These are phyloP conservation scores for Cichlasoma orientale DNA, from an alignment of 2,797 vertebrate species.

Conservation along the genomic window DNA sequence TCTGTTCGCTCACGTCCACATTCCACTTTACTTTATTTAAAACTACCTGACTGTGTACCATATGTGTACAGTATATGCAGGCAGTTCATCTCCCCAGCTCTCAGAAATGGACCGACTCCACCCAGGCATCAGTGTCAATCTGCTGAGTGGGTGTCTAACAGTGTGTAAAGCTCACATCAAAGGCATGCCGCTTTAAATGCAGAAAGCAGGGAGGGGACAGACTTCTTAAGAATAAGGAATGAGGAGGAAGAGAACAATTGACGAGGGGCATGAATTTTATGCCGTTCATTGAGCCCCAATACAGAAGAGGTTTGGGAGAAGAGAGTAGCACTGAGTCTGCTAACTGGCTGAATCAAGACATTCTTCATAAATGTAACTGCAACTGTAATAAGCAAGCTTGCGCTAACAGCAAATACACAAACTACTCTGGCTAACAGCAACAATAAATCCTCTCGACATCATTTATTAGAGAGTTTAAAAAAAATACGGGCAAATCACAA, in stretches of 20 bases:
- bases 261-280: conserved; percentile 32
- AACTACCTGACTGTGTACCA: conserved; percentile 24
- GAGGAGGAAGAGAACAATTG: conserved; percentile 40
- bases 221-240: conserved; percentile 49
- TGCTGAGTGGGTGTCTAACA: conserved; percentile 69
- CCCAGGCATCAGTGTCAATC: conserved; percentile 64
- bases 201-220: conserved; percentile 28
- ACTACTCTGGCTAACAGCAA: background rate
- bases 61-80: conserved; percentile 13
- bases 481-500: conserved; percentile 14
- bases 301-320: conserved; percentile 11
- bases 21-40: conserved; percentile 39
- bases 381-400: conserved; percentile 1
- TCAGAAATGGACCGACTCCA: conserved; percentile 46
- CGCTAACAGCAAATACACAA: conserved; percentile 5
- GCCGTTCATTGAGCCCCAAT: conserved; percentile 39
- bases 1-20: conserved; percentile 39
- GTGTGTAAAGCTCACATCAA: conserved; percentile 74
- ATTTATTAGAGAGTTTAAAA: conserved; percentile 25
- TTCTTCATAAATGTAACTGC: conserved; percentile 9
- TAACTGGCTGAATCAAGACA: conserved; percentile 35
- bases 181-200: conserved; percentile 55
- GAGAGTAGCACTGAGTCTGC: background rate
- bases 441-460: conserved; percentile 27
- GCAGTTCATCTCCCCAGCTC: conserved; percentile 40